Conservation (phyloP, 2,888 invertebrate genomes). For the Pelosia muscerda region DNA sequence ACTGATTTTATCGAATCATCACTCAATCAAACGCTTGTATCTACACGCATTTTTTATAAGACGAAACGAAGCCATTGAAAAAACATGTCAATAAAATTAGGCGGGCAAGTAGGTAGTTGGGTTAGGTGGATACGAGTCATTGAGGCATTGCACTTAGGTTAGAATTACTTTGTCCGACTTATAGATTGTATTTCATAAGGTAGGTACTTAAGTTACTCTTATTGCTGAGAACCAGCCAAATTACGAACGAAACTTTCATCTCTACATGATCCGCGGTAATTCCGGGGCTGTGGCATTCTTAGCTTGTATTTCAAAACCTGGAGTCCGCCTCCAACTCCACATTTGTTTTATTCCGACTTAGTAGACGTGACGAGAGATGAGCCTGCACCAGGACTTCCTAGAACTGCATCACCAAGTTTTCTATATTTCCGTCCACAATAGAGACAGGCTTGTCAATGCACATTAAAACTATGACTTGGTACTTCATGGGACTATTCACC, state of each 20-base stretch:
- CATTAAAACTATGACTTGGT: neutral
- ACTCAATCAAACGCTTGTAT: conserved; percentile 59
- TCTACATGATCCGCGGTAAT: too few species aligned
- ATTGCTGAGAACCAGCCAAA: neutral
- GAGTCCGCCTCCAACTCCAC: too few species aligned
- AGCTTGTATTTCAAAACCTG: too few species aligned
- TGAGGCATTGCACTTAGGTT: neutral
- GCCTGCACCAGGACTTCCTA: too few species aligned
- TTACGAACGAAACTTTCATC: neutral
- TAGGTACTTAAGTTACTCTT: neutral
- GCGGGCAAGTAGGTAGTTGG: conserved; percentile 42
- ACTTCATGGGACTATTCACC: neutral
- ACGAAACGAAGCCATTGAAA: conserved; percentile 46
- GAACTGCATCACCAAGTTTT: neutral
- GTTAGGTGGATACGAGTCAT: conserved; percentile 11
- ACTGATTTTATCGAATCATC: conserved; percentile 63
- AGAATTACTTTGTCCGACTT: neutral
- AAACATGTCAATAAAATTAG: conserved; percentile 55
- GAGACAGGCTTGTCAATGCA: neutral
- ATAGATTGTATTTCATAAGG: conserved; percentile 3
- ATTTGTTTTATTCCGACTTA: too few species aligned
- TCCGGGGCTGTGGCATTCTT: too few species aligned
- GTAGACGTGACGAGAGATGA: too few species aligned
- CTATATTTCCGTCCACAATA: neutral
- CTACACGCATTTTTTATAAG: conserved; percentile 46